Base-by-base conservation (phyloP, 2,888 invertebrate species). In the Agelastica alni region DNA sequence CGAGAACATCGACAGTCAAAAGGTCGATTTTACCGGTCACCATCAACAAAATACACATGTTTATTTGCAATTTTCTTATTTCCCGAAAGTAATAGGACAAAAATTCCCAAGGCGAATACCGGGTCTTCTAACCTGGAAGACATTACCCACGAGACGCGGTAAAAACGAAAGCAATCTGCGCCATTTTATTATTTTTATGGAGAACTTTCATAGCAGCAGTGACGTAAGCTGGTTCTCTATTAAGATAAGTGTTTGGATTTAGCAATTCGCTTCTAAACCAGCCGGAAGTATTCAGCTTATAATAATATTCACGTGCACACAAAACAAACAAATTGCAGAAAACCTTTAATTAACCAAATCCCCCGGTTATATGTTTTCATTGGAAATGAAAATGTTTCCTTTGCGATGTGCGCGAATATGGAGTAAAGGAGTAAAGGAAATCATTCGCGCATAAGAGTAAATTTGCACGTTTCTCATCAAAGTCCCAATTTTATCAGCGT, bases 371-470 rank as follows among this genome's bases (percentile, higher is more conserved):
- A 26, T 13, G 7, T 13, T 26, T 20, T 31, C 3, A n/a, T n/a
- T n/a, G n/a, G n/a, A 13, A 47, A 47, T 39, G 39, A 22, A 47
- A 39, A 48, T 31, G 13, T 39, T 48, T 31, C 48, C 36, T 41
- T 30, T 48, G 13, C 16, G 31, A 17, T 17, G 26, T 30, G 1
- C 12, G 10, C 12, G 30, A 5, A 12, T 30, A 4, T 30, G 12
- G 2, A 6, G 12, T 6, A 30, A 5, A 30, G 10, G 2, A 4
- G 30, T 5, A 20, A 13, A 48, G 31, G 17, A 32, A 48, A 31
- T 39, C 39, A 31, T 20, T 41, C 7, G 6, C 13, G 48, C 48
- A 30, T 9, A 39, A 41, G 12, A 18, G 41, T 20, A 41, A 48
- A 48, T 48, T 41, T 37, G 28, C 14, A 39, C 37, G 20, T 41